Percentiles rank a stretch among this genome's conserved stretches.
These are phyloP conservation scores for Hydractinia symbiolongicarpus DNA, from an alignment of 30 jellyfish, hydroid and myxozoan genomes.

Conservation along the genomic window DNA sequence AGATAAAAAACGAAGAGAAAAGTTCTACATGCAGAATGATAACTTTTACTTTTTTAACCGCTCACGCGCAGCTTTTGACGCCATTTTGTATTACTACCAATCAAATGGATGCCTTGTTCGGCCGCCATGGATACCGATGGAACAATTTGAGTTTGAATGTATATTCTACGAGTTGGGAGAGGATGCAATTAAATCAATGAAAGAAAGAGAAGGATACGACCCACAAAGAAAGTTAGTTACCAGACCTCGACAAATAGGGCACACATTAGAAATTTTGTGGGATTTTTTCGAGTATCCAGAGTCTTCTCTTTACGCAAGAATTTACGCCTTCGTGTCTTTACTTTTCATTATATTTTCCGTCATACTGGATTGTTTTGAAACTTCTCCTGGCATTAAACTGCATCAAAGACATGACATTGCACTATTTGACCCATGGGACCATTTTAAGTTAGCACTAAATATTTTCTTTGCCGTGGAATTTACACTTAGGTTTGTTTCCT, in stretches of 20 bases:
- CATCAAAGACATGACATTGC: slow-evolving; percentile 12
- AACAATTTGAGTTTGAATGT: slow-evolving; percentile 70
- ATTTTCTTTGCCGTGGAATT: slow-evolving; percentile 54
- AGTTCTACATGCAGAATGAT: slow-evolving; percentile 19
- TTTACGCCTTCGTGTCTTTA: slow-evolving; percentile 52
- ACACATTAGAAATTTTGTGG: slow-evolving; percentile 40
- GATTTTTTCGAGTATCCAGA: slow-evolving; percentile 63
- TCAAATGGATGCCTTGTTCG: slow-evolving; percentile 69
- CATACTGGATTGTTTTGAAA: slow-evolving; percentile 56
- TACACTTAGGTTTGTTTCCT: slow-evolving; percentile 35
- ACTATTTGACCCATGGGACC: slow-evolving; percentile 32
- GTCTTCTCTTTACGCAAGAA: slow-evolving; percentile 65
- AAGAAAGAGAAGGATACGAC: slow-evolving; percentile 74
- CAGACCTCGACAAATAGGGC: slow-evolving; percentile 1
- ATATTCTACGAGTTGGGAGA: slow-evolving; percentile 49
- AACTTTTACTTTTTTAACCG: slow-evolving; percentile 48
- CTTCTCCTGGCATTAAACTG: slow-evolving; percentile 34
- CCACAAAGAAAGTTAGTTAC: slow-evolving; percentile 26
- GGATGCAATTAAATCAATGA: slow-evolving; percentile 44
- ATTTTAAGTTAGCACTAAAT: slow-evolving; percentile 40
- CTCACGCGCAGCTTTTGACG: slow-evolving; percentile 74
- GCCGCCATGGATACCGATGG: slow-evolving; percentile 58
- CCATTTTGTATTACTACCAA: slow-evolving; percentile 75
- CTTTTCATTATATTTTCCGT: slow-evolving; percentile 54
- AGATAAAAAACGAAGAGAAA: slow-evolving; percentile 38